Percentiles rank a stretch among this genome's conserved stretches.
Conservation (phyloP, 1,140 invertebrate genomes). For the Grapholita molesta region DNA sequence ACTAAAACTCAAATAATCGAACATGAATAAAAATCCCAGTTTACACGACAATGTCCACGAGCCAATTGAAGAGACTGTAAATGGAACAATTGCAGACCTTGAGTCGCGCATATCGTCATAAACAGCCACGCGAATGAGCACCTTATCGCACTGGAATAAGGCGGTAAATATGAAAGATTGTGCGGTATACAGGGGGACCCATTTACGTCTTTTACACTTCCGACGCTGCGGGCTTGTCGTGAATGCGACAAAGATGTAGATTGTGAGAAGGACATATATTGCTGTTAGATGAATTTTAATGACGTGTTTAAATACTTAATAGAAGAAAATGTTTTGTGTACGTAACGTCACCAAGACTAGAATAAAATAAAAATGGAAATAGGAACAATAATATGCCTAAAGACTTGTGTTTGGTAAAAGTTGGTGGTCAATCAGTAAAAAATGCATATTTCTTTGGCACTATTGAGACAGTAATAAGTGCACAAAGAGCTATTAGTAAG, state of each 20-base stretch:
- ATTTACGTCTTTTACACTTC: conserved; percentile 17
- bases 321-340: too few species aligned
- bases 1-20: background rate
- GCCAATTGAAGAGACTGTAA: background rate
- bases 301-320: too few species aligned
- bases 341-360: too few species aligned
- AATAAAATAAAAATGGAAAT: too few species aligned
- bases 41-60: background rate
- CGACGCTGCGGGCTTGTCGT: conserved; percentile 11
- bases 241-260: conserved; percentile 1
- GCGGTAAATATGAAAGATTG: background rate
- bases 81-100: conserved; percentile 12
- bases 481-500: too few species aligned
- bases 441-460: too few species aligned
- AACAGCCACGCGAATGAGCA: background rate
- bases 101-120: background rate
- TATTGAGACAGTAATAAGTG: too few species aligned
- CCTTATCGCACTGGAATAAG: background rate
- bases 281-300: background rate
- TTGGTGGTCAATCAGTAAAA: too few species aligned
- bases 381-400: too few species aligned
- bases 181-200: background rate
- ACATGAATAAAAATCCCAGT: background rate
- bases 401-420: too few species aligned
- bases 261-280: background rate